Conservation (phyloP, 2,113 vertebrate species). For the Oncorhynchus gorbuscha region DNA sequence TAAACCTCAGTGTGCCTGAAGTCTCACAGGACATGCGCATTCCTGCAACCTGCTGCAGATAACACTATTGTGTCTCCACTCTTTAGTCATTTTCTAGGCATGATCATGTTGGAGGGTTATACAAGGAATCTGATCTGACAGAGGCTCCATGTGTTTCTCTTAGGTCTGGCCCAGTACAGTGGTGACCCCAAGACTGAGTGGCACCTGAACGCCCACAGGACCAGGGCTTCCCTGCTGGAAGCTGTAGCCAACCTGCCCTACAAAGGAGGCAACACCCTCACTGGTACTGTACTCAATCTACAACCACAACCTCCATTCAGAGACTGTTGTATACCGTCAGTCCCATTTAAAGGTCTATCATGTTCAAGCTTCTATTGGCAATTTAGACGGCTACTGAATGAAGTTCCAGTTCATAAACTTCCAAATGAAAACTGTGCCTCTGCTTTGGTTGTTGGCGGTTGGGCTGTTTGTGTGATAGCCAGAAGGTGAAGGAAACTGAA, state of each 20-base stretch:
- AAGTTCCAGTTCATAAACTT: too few species aligned
- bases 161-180: slow-evolving; percentile 95
- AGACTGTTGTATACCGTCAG: background rate
- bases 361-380: too few species aligned
- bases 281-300: slow-evolving; percentile 72
- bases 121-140: background rate
- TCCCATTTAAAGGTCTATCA: background rate
- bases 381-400: too few species aligned
- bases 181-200: slow-evolving; percentile 97
- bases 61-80: too few species aligned
- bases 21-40: background rate
- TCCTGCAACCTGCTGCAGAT: background rate
- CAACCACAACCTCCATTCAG: background rate
- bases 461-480: background rate
- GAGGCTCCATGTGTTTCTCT: slow-evolving; percentile 15
- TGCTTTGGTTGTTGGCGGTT: too few species aligned
- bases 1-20: background rate
- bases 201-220: slow-evolving; percentile 86
- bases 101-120: too few species aligned
- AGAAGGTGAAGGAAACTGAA: background rate
- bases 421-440: too few species aligned
- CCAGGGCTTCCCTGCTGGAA: slow-evolving; percentile 82
- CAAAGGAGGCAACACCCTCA: slow-evolving; percentile 97
- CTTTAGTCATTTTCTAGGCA: too few species aligned
- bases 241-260: slow-evolving; percentile 92